Conservation (phyloP, 2,797 vertebrate species). For the Myotis planiceps region DNA sequence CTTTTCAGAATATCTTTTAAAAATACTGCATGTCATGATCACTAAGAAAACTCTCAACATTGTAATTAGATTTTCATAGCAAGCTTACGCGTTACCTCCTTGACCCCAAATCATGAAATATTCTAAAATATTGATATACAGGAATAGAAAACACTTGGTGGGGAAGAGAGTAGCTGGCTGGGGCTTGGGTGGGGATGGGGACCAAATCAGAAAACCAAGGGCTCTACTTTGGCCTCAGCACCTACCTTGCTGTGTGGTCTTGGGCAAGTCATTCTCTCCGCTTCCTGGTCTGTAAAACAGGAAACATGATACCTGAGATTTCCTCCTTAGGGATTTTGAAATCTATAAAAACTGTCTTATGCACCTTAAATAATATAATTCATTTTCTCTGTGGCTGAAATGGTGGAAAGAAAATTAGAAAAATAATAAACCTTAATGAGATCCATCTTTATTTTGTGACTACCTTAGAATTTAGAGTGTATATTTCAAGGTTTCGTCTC, state of each 20-base stretch:
- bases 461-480: neutral
- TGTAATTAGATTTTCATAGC: slow-evolving; percentile 21
- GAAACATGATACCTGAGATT: neutral
- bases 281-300: neutral
- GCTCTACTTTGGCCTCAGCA: neutral
- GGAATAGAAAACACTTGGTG: neutral
- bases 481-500: neutral
- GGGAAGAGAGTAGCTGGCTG: neutral
- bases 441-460: neutral
- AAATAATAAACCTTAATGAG: neutral
- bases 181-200: neutral
- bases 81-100: neutral
- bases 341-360: neutral
- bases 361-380: neutral
- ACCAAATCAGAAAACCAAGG: neutral
- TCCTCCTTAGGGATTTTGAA: neutral
- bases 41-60: slow-evolving; percentile 52
- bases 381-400: slow-evolving; percentile 34
- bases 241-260: neutral
- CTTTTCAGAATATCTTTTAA: slow-evolving; percentile 42
- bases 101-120: neutral
- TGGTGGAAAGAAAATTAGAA: neutral
- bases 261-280: neutral
- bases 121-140: neutral
- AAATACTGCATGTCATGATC: slow-evolving; percentile 42